Conservation (phyloP, 2,888 invertebrate genomes). For the Apantesis nais region DNA sequence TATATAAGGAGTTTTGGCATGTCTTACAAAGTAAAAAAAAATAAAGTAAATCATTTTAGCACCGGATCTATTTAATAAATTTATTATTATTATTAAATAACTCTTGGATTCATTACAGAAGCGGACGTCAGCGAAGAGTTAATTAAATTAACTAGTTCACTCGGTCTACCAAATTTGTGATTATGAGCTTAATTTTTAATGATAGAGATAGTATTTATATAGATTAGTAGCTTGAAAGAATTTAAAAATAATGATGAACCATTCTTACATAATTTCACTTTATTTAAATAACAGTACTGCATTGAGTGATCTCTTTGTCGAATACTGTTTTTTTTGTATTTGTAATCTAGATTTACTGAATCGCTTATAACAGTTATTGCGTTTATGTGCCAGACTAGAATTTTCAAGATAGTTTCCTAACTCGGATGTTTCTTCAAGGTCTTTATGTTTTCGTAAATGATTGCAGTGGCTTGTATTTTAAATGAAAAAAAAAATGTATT, state of each 20-base stretch:
- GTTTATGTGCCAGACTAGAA: not conserved
- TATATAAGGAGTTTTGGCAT: not conserved
- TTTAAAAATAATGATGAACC: too few species aligned
- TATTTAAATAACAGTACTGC: not conserved
- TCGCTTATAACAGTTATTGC: constrained; percentile 1
- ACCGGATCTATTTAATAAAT: too few species aligned
- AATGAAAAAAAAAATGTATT: not conserved
- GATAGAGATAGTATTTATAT: too few species aligned
- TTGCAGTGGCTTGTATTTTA: not conserved
- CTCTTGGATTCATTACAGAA: not conserved
- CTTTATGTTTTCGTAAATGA: not conserved
- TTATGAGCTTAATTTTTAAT: too few species aligned
- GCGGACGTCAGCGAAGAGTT: not conserved
- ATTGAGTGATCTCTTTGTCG: not conserved
- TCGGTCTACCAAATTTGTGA: too few species aligned
- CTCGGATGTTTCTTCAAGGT: not conserved
- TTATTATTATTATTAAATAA: too few species aligned
- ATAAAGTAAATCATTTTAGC: not conserved
- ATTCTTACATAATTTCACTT: not conserved
- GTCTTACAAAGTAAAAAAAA: too few species aligned
- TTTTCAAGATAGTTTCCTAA: not conserved
- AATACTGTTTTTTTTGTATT: not conserved
- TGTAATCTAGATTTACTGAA: not conserved
- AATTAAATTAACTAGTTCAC: not conserved
- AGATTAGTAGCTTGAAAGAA: too few species aligned